phyloP scores from a whole-genome alignment of 2,888 invertebrate species.

The Lasioglossum oenotherae region DNA sequence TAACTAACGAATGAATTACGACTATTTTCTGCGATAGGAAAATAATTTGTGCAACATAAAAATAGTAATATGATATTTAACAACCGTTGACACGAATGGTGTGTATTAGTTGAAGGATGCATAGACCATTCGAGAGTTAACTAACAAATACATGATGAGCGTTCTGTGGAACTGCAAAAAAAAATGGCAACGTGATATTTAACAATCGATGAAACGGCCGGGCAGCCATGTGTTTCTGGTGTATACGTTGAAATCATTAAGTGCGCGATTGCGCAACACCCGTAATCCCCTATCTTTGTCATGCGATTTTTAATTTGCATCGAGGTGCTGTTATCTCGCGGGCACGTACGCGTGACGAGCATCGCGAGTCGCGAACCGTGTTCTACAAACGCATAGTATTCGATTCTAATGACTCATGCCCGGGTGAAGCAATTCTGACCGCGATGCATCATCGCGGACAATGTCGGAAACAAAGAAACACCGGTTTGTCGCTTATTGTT shows the following conservation, averaged over 20 bases:
- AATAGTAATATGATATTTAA: not conserved
- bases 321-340: slow-evolving; percentile 54
- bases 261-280: slow-evolving; percentile 52
- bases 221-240: not conserved
- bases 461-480: slow-evolving; percentile 45
- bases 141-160: not conserved
- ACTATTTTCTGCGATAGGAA: not conserved
- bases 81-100: not conserved
- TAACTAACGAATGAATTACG: not conserved
- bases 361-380: slow-evolving; percentile 40
- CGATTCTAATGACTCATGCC: slow-evolving; percentile 59
- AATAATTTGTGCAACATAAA: not conserved
- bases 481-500: slow-evolving; percentile 12
- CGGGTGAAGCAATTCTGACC: slow-evolving; percentile 55
- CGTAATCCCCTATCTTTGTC: slow-evolving; percentile 57
- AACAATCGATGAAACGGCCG: slow-evolving; percentile 5
- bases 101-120: not conserved
- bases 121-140: not conserved
- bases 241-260: slow-evolving; percentile 47
- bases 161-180: too few species aligned
- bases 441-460: slow-evolving; percentile 34
- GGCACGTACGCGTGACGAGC: slow-evolving; percentile 46
- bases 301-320: slow-evolving; percentile 61
- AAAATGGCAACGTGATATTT: not conserved
- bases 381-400: slow-evolving; percentile 54